Conservation (phyloP, 2,888 invertebrate species). For the Microctonus hyperodae region DNA sequence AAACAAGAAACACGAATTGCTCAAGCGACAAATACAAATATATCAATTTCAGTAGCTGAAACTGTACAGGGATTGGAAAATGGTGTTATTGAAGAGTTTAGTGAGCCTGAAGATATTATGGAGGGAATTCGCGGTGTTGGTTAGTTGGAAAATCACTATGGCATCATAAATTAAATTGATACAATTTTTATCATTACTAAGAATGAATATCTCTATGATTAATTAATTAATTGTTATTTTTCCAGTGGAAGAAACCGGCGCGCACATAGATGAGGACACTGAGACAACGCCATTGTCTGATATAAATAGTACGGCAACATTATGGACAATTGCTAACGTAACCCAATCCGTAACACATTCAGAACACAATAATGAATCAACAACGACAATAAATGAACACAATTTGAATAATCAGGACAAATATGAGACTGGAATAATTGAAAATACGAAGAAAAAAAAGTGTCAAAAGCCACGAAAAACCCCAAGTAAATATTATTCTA, state of each 20-base stretch:
- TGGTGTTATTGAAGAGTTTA: constrained; percentile 77
- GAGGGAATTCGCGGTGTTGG: constrained; percentile 84
- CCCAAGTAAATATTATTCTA: too few species aligned
- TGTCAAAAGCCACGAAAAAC: constrained; percentile 44
- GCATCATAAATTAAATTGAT: background rate
- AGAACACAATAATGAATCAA: constrained; percentile 41
- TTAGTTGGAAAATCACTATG: too few species aligned
- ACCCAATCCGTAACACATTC: constrained; percentile 40
- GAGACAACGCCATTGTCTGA: constrained; percentile 49
- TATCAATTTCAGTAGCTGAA: constrained; percentile 49
- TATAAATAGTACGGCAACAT: constrained; percentile 47
- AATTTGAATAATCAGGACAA: constrained; percentile 43
- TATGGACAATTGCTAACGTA: constrained; percentile 55
- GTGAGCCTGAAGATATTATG: constrained; percentile 86
- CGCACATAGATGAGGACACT: constrained; percentile 61
- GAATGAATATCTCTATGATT: too few species aligned
- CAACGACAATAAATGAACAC: constrained; percentile 45
- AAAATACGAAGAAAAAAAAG: constrained; percentile 55
- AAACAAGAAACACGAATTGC: constrained; percentile 56
- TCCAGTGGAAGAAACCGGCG: constrained; percentile 61
- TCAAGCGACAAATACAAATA: constrained; percentile 58
- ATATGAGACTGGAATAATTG: constrained; percentile 49
- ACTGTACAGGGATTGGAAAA: constrained; percentile 56
- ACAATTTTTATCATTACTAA: too few species aligned
- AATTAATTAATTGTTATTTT: background rate